Percentiles rank a stretch among this genome's conserved stretches.
phyloP scores from a whole-genome alignment of 2,888 invertebrate species.

The Iphiclides podalirius region DNA sequence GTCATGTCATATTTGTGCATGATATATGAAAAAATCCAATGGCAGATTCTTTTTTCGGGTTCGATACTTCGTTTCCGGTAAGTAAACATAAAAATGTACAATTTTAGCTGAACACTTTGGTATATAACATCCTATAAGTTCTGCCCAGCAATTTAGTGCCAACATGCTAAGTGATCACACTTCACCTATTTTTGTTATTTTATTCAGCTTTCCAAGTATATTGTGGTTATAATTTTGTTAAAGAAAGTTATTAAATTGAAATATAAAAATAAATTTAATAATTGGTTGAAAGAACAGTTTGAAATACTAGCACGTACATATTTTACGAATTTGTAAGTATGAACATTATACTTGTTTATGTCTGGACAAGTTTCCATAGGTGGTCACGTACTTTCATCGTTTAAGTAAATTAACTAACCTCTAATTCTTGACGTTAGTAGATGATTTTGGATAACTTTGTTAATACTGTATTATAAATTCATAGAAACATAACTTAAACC shows the following conservation, averaged over 20 bases:
- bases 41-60: constrained; percentile 94
- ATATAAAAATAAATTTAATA: neutral
- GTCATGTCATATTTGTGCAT: constrained; percentile 84
- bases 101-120: constrained; percentile 33
- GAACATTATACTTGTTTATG: constrained; percentile 26
- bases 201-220: constrained; percentile 2
- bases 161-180: constrained; percentile 52
- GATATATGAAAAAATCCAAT: constrained; percentile 83
- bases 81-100: constrained; percentile 61
- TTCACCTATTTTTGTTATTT: constrained; percentile 32
- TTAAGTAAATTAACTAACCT: neutral
- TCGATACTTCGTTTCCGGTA: constrained; percentile 89
- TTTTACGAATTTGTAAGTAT: constrained; percentile 6
- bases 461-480: constrained; percentile 2
- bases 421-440: constrained; percentile 17
- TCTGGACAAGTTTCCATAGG: constrained; percentile 25
- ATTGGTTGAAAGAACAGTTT: neutral
- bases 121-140: constrained; percentile 34
- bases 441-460: constrained; percentile 17
- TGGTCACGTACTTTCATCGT: constrained; percentile 13
- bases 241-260: constrained; percentile 2
- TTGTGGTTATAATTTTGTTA: neutral
- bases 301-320: constrained; percentile 14
- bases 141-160: constrained; percentile 42
- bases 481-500: too few relatives aligned